phyloP scores from a whole-genome alignment of 2,888 invertebrate genomes.

The Allophyes oxyacanthae region DNA sequence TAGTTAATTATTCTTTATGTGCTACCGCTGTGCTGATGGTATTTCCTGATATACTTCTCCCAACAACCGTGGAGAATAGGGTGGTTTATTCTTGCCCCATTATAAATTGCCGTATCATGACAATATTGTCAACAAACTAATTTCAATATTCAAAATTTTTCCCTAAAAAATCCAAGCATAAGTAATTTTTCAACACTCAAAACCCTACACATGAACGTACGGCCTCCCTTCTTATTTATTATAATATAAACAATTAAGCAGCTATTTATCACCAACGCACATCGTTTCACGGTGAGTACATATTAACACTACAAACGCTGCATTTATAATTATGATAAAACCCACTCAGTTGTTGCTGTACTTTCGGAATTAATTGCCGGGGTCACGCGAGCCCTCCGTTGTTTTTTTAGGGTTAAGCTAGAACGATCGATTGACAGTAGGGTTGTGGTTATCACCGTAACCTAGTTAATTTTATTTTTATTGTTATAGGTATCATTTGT shows the following conservation, averaged over 20 bases:
- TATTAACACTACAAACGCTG: constrained; percentile 63
- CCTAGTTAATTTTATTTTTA: constrained; percentile 58
- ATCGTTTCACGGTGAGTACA: constrained; percentile 66
- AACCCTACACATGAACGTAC: constrained; percentile 37
- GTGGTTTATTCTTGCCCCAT: too few relatives aligned
- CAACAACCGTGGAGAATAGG: too few relatives aligned
- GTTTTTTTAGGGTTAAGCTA: constrained; percentile 61
- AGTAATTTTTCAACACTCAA: constrained; percentile 41
- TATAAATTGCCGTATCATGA: too few relatives aligned
- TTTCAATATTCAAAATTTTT: too few relatives aligned
- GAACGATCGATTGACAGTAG: constrained; percentile 55
- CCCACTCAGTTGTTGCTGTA: constrained; percentile 59
- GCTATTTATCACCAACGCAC: constrained; percentile 66
- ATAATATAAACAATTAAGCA: constrained; percentile 60
- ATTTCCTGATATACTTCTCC: too few relatives aligned
- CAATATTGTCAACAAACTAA: too few relatives aligned
- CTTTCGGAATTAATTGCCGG: constrained; percentile 74
- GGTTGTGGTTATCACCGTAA: constrained; percentile 49
- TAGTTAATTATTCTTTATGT: too few relatives aligned
- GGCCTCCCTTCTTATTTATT: constrained; percentile 49
- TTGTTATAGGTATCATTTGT: constrained; percentile 48
- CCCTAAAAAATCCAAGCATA: constrained; percentile 6
- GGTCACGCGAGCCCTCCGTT: constrained; percentile 70
- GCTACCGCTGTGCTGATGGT: too few relatives aligned
- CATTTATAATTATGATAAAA: constrained; percentile 60